Evolutionary conservation across 2,888 invertebrate genomes (phyloP).

Genomic region (Cinara cedri): DNA sequence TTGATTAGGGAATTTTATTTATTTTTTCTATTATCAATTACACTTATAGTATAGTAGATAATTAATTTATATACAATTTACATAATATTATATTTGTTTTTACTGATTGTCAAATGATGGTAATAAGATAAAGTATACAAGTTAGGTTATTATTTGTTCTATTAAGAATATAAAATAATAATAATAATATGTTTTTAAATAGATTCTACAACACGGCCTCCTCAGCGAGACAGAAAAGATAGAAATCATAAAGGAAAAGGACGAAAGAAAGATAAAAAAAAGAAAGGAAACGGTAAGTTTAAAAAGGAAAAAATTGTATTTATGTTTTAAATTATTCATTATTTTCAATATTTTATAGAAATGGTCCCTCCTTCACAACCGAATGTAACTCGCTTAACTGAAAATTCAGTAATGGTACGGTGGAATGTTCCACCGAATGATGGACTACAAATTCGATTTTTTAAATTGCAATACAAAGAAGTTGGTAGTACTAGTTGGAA

Average conservation of each 20-base stretch:
- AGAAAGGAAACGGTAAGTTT: conserved; percentile 63
- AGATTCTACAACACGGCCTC: conserved; percentile 46
- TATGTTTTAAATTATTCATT: too few relatives aligned
- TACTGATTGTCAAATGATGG: too few relatives aligned
- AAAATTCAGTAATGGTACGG: conserved; percentile 89
- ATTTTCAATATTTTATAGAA: conserved; percentile 62
- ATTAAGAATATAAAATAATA: neutral
- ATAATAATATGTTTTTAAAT: neutral
- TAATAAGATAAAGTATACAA: too few relatives aligned
- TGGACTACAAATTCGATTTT: conserved; percentile 84
- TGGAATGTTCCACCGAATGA: conserved; percentile 83
- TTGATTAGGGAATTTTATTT: neutral
- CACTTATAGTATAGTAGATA: neutral
- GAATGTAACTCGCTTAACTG: conserved; percentile 82
- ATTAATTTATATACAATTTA: too few relatives aligned
- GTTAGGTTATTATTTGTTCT: conserved; percentile 12
- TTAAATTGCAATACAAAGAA: conserved; percentile 82
- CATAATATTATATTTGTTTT: neutral
- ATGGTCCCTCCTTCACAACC: conserved; percentile 89
- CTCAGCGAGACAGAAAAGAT: conserved; percentile 46
- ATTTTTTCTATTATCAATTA: neutral
- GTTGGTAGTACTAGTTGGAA: conserved; percentile 64
- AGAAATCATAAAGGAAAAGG: conserved; percentile 61
- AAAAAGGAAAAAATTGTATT: neutral
- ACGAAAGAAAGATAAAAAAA: conserved; percentile 64